Evolutionary conservation across 2,797 vertebrate genomes (phyloP), one percentile per base, ranked within the genome.

Genomic region (Eidolon dupreanum): DNA sequence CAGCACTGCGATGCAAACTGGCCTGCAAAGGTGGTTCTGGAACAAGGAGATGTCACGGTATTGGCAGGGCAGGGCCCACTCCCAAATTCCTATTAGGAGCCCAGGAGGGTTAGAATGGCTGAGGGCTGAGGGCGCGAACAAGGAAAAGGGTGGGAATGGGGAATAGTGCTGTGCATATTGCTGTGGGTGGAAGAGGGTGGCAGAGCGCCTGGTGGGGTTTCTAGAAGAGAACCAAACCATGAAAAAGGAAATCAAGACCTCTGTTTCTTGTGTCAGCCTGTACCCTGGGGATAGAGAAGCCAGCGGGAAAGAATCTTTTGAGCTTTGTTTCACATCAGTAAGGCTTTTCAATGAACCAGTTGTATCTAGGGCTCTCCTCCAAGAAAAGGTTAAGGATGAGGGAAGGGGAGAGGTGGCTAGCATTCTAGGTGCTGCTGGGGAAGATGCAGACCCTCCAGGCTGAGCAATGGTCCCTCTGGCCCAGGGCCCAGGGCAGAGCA

Each of bases 151-250:
- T 16, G 15, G 5, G 49, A 49, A 49, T 49, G 49, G 49, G 49
- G 49, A 49, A 49, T 4, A 59, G 5, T 59, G 49, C 19, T 4
- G 11, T 17, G 26, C 33, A 19, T 0, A 51, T 2, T 12, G 6
- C 24, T 49, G 36, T 7, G 0, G 0, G 6, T 20, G 7, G 15
- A 20, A 4, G 1, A 9, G 15, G 5, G 41, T 3, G 2, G 4
- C 1, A 31, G 6, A 1, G 4, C 10, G 31, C 46, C 53, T 8
- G 2, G n/a, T 19, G 11, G 38, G 7, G 41, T 5, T 15, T 38
- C 78, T 24, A 31, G 38, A 65, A 13, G 31, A 77, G 41, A 84
- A 51, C 12, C 20, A 61, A 79, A 51, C 6, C 5, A 1, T 20
- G 20, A 7, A 71, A 13, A 82, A 59, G 38, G 26, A 77, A 93